Conservation (phyloP, 64 coral and sea anemone genomes). For the Stylophora pistillata region DNA sequence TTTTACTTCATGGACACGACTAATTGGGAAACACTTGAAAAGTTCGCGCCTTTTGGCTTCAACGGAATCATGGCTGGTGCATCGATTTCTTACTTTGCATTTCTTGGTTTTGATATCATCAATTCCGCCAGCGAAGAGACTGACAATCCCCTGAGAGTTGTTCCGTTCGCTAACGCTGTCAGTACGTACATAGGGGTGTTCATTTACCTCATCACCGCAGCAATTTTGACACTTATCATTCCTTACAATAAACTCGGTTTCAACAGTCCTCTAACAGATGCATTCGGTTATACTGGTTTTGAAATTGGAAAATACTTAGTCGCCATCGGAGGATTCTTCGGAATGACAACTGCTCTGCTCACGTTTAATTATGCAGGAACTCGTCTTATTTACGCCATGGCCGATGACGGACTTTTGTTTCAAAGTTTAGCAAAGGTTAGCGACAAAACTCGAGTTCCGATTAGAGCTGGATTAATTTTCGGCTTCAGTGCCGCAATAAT, state of each 20-base stretch:
- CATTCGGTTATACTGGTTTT: constrained; percentile 67
- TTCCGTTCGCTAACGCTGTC: constrained; percentile 58
- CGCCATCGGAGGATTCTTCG: constrained; percentile 76
- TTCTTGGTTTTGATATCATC: constrained; percentile 87
- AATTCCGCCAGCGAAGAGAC: constrained; percentile 85
- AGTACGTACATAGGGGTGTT: constrained; percentile 83
- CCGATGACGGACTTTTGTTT: constrained; percentile 82
- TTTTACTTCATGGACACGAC: constrained; percentile 78
- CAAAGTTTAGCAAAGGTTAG: constrained; percentile 56
- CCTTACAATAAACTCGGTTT: constrained; percentile 73
- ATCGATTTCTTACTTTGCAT: constrained; percentile 74
- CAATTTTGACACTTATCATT: constrained; percentile 84
- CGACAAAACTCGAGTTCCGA: constrained; percentile 34
- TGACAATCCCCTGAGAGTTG: constrained; percentile 53
- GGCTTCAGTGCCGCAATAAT: constrained; percentile 48
- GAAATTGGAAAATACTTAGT: constrained; percentile 81
- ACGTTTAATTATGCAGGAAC: constrained; percentile 66
- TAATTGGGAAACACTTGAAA: constrained; percentile 80
- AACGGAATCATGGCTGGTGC: constrained; percentile 75
- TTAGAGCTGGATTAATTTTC: constrained; percentile 49
- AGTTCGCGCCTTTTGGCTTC: constrained; percentile 85
- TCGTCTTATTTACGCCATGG: constrained; percentile 86
- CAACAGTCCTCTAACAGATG: constrained; percentile 53
- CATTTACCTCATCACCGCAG: constrained; percentile 72
- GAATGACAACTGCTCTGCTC: constrained; percentile 72